Evolutionary conservation across 2,888 invertebrate species (phyloP), one percentile per base, ranked within the genome.

Genomic region (Choreutis nemorana): DNA sequence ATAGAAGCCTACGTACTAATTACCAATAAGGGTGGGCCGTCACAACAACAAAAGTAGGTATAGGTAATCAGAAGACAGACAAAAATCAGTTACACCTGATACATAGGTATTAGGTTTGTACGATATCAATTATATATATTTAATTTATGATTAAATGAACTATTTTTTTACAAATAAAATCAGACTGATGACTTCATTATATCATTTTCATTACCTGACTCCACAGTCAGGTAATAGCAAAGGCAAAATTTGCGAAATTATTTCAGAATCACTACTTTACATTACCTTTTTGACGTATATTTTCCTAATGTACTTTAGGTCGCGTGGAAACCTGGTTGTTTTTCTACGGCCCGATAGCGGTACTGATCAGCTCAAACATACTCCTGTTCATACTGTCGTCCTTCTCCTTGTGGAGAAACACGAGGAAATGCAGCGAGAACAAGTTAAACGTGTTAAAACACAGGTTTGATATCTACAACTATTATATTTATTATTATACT

Each of bases 281-380:
- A 18, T 6, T 4, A 6, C 18, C 18, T 18, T 21, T 9, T 23
- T 23, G 6, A n/a, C 2, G 4, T 9, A 9, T 9, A 1, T 23
- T 23, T 8, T 23, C 9, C 5, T 23, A 23, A 23, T 23, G 6
- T 23, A 9, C 34, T 58, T 23, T 48, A 86, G 86, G 81, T 8
- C 54, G 64, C 18, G 47, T 57, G 1, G 82, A 82, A 49, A 82
- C 81, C 1, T 86, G 86, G 83, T 66, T 78, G 2, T 88, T 83
- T 55, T 86, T 88, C 54, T 87, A 87, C 46, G 85, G 85, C 0
- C 87, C 88, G 1, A 73, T 88, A n/a, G 67, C 82, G 0, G 35
- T 82, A 14, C 56, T 88, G 4, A 57, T 88, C 16, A 39, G 67
- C 1, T 40, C 79, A 6, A 89, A 88, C 45, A 50, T 85, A 1